A percentile compares a stretch with the other conserved stretches of the same genome.
Evolutionary conservation across 2,888 invertebrate genomes (phyloP).

Genomic region (Coelinius sp.): DNA sequence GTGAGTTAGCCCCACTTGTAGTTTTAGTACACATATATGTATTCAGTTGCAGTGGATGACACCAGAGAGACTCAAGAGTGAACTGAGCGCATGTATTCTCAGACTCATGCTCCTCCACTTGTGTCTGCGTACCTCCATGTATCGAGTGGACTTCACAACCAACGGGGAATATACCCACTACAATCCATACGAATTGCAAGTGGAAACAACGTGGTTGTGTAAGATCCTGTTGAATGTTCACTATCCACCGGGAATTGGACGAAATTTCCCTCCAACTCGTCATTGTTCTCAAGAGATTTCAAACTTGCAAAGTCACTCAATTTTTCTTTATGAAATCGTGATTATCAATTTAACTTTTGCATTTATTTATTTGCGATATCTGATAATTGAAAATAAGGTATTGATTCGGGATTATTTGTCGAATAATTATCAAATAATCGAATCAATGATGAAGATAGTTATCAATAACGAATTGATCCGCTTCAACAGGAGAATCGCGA

Average conservation of each 20-base stretch:
- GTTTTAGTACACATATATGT: conserved; percentile 21
- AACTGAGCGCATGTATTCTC: conserved; percentile 16
- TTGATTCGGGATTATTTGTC: no score
- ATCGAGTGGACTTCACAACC: conserved; percentile 23
- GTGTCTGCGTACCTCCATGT: conserved; percentile 26
- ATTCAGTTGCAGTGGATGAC: conserved; percentile 10
- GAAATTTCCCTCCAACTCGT: conserved; percentile 16
- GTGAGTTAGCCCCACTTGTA: conserved; percentile 24
- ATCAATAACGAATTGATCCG: neutral
- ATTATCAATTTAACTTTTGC: neutral
- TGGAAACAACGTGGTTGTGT: conserved; percentile 23
- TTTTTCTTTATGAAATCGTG: neutral
- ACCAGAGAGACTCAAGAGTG: conserved; percentile 23
- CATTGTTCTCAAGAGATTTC: conserved; percentile 19
- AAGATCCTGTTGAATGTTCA: conserved; percentile 28
- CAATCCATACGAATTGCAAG: conserved; percentile 14
- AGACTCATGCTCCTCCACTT: conserved; percentile 17
- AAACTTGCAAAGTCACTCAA: neutral
- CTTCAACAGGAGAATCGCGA: neutral
- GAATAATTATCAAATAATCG: neutral
- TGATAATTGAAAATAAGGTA: no score
- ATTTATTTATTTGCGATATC: no score
- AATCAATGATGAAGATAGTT: neutral
- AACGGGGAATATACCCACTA: conserved; percentile 16
- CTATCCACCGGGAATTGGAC: conserved; percentile 10